Evolutionary conservation across 2,797 vertebrate genomes (phyloP).

Genomic region (Peromyscus aztecus): DNA sequence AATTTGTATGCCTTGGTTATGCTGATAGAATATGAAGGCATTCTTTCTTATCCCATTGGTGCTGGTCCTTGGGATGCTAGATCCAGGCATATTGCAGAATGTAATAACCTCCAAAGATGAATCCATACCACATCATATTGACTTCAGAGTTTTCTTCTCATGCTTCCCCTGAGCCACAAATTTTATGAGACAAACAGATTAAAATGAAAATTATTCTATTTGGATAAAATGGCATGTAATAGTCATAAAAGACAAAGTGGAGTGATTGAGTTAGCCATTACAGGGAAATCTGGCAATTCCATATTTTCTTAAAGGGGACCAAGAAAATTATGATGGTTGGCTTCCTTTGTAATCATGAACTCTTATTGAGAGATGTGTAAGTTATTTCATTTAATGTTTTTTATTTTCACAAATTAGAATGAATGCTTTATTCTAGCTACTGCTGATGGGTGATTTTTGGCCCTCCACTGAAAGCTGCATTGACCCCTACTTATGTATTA

Average conservation of each 20-base stretch:
- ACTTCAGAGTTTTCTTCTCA: conserved; percentile 81
- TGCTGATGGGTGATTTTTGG: conserved; percentile 85
- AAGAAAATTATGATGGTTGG: conserved; percentile 81
- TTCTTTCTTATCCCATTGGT: conserved; percentile 79
- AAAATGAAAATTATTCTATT: conserved; percentile 66
- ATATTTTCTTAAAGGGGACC: conserved; percentile 81
- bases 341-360: conserved; percentile 84
- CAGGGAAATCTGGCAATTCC: conserved; percentile 60
- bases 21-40: conserved; percentile 80
- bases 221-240: conserved; percentile 64
- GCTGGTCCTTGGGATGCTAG: conserved; percentile 75
- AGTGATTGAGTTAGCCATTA: not conserved
- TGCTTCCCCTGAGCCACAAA: conserved; percentile 81
- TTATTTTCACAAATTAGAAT: conserved; percentile 81
- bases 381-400: conserved; percentile 88
- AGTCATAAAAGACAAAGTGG: conserved; percentile 65
- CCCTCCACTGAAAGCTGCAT: conserved; percentile 88
- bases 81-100: conserved; percentile 74
- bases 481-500: conserved; percentile 84
- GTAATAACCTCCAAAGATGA: conserved; percentile 77
- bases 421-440: conserved; percentile 76
- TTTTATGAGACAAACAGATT: conserved; percentile 74
- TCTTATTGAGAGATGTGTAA: conserved; percentile 81
- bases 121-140: conserved; percentile 79
- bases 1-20: conserved; percentile 85